Evolutionary conservation across 1,140 invertebrate species (phyloP).

Genomic region (Schlechtendalia chinensis): DNA sequence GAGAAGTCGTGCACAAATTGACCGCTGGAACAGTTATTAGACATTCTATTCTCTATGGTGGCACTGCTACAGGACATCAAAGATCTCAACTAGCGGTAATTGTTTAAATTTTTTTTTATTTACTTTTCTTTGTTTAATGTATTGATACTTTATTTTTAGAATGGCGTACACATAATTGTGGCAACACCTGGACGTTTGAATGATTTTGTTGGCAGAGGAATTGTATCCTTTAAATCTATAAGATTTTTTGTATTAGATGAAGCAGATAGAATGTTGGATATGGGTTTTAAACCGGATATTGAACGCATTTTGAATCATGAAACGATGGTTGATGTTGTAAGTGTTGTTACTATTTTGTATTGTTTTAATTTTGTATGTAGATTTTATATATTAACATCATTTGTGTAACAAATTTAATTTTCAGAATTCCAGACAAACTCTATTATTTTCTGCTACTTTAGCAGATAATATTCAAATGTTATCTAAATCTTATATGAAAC

Average conservation of each 20-base stretch:
- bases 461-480: slow-evolving; percentile 92
- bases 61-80: slow-evolving; percentile 62
- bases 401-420: too few relatives aligned
- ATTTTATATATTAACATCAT: too few relatives aligned
- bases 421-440: slow-evolving; percentile 63
- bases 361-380: too few relatives aligned
- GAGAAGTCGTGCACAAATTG: slow-evolving; percentile 83
- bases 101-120: neutral
- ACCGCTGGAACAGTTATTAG: slow-evolving; percentile 72
- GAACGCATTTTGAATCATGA: slow-evolving; percentile 74
- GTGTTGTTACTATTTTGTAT: neutral
- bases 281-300: slow-evolving; percentile 96
- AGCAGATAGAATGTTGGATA: slow-evolving; percentile 93
- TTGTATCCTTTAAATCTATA: slow-evolving; percentile 81
- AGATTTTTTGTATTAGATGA: slow-evolving; percentile 92
- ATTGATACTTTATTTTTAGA: neutral
- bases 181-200: slow-evolving; percentile 94
- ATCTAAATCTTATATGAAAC: slow-evolving; percentile 88
- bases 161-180: slow-evolving; percentile 83
- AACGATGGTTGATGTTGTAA: slow-evolving; percentile 57
- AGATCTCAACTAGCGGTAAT: slow-evolving; percentile 18
- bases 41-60: slow-evolving; percentile 78
- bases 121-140: neutral
- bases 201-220: slow-evolving; percentile 89
- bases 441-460: slow-evolving; percentile 99